phyloP scores from a whole-genome alignment of 2,888 invertebrate genomes.

The Lepidochrysops patricia region DNA sequence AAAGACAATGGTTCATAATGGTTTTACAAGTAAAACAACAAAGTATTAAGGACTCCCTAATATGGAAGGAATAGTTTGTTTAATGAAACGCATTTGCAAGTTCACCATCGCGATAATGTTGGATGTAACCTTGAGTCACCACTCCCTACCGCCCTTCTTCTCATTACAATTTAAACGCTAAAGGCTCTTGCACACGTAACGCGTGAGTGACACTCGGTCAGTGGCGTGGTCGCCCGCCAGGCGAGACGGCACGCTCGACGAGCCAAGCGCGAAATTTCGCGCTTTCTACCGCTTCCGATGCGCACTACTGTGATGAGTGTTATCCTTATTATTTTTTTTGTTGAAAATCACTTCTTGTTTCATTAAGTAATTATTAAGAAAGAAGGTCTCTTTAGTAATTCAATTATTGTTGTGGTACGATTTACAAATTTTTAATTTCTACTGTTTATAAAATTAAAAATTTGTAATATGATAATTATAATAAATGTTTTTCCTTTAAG shows the following conservation, averaged over 20 bases:
- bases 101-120: not conserved
- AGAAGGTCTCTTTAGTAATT: no score
- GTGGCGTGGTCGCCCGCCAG: slow-evolving; percentile 45
- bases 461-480: no score
- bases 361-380: not conserved
- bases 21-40: no score
- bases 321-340: slow-evolving; percentile 20
- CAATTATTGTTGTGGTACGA: no score
- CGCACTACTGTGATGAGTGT: slow-evolving; percentile 24
- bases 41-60: no score
- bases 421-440: no score
- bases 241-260: slow-evolving; percentile 43
- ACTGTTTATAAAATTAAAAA: no score
- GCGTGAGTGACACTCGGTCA: slow-evolving; percentile 56
- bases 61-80: no score
- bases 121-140: slow-evolving; percentile 27
- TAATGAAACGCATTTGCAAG: no score
- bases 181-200: slow-evolving; percentile 43
- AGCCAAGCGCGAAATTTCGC: slow-evolving; percentile 53
- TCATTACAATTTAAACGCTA: slow-evolving; percentile 17
- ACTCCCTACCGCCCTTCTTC: no score
- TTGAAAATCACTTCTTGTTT: not conserved
- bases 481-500: no score
- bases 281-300: slow-evolving; percentile 53
- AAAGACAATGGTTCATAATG: no score